These are phyloP conservation scores for Idaea straminata DNA, from an alignment of 2,888 invertebrate species.

Conservation along the genomic window DNA sequence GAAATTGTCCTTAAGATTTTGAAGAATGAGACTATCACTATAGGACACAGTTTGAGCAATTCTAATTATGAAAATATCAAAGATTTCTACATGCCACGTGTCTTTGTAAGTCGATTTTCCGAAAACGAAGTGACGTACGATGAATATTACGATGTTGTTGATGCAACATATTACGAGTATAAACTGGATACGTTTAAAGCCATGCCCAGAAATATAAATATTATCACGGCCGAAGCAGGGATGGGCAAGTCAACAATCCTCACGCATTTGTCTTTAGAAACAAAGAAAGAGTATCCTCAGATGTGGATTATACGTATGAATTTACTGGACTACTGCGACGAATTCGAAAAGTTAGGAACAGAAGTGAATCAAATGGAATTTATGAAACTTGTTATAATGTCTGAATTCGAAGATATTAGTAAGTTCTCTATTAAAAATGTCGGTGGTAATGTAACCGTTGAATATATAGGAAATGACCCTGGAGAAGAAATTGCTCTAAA, in stretches of 20 bases:
- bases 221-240: conserved; percentile 17
- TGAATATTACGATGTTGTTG: not conserved
- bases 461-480: not conserved
- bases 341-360: conserved; percentile 17
- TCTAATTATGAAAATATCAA: conserved; percentile 7
- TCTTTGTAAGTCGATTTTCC: not conserved
- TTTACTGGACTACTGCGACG: conserved; percentile 13
- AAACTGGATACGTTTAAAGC: not conserved
- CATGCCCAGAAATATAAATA: conserved; percentile 4
- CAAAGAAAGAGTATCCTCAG: conserved; percentile 17
- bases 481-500: not conserved
- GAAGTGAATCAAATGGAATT: conserved; percentile 3
- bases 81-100: conserved; percentile 9
- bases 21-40: conserved; percentile 4
- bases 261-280: conserved; percentile 25
- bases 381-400: conserved; percentile 7
- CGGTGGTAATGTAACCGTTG: conserved; percentile 11
- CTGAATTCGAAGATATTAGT: conserved; percentile 1
- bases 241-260: conserved; percentile 33
- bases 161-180: not conserved
- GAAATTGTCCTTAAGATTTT: conserved; percentile 15
- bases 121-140: not conserved
- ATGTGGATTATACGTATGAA: conserved; percentile 26
- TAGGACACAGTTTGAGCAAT: conserved; percentile 3
- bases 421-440: not conserved